phyloP scores from a whole-genome alignment of 1,140 invertebrate genomes.

The Penaeus vannamei region DNA sequence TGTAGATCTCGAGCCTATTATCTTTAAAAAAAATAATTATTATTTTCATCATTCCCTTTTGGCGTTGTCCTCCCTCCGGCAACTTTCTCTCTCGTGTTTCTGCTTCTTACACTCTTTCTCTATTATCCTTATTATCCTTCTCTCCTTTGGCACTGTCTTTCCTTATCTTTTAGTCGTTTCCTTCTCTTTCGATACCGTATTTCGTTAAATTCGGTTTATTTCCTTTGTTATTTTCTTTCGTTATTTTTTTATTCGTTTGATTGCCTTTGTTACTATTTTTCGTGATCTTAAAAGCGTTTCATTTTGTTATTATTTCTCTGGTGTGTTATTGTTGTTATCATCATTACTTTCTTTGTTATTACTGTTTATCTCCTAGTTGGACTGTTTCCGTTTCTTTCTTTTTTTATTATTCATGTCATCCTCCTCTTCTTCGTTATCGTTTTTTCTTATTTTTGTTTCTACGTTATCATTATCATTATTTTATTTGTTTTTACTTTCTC shows the following conservation, averaged over 20 bases:
- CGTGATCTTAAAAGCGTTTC: background rate
- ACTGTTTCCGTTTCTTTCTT: background rate
- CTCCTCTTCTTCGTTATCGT: background rate
- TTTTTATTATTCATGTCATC: background rate
- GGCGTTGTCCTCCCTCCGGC: background rate
- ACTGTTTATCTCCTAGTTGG: background rate
- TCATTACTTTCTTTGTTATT: background rate
- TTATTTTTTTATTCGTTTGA: background rate
- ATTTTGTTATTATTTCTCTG: background rate
- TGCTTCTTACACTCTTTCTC: background rate
- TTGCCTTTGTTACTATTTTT: background rate
- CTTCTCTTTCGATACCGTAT: background rate
- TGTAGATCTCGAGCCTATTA: background rate
- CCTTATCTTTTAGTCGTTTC: background rate
- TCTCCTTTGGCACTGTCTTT: background rate
- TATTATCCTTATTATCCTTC: background rate
- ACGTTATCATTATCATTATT: too few species aligned
- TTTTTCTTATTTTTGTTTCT: too few species aligned
- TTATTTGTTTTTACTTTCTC: too few species aligned
- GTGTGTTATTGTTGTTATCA: background rate
- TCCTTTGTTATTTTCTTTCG: background rate
- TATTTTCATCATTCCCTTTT: background rate
- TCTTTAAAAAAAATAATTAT: background rate
- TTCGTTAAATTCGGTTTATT: background rate
- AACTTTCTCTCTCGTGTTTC: constrained; percentile 14